These are phyloP conservation scores for Cardiocondyla obscurior DNA, from an alignment of 1,140 invertebrate species.

Conservation along the genomic window DNA sequence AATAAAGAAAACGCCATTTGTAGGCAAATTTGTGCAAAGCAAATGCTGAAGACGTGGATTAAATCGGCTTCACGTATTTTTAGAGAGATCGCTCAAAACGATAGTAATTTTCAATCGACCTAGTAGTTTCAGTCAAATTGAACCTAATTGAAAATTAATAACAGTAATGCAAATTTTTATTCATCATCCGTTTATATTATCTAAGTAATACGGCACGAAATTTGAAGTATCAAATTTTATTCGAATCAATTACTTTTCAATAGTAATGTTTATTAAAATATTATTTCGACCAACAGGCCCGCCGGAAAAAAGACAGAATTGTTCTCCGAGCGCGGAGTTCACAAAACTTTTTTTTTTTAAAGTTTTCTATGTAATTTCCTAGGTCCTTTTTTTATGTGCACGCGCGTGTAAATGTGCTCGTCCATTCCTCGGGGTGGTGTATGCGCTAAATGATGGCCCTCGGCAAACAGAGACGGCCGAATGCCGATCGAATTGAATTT, in stretches of 20 bases:
- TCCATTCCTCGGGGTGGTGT: background rate
- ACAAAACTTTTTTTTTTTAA: constrained; percentile 12
- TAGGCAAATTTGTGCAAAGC: background rate
- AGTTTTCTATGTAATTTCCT: background rate
- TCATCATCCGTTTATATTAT: background rate
- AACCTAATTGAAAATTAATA: constrained; percentile 5
- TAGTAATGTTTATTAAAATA: constrained; percentile 8
- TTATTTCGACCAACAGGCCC: background rate
- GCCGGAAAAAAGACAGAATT: background rate
- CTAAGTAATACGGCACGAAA: background rate
- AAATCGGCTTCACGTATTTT: background rate
- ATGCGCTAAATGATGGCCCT: constrained; percentile 36
- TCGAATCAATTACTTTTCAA: background rate
- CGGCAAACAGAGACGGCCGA: constrained; percentile 49
- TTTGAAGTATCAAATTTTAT: constrained; percentile 13
- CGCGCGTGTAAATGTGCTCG: too few species aligned
- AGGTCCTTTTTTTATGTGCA: background rate
- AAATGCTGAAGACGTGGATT: background rate
- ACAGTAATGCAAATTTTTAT: constrained; percentile 13
- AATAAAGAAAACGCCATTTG: background rate
- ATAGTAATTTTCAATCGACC: constrained; percentile 32
- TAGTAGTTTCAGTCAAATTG: background rate
- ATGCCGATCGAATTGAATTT: constrained; percentile 61
- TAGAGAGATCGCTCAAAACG: background rate
- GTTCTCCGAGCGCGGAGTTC: background rate